Evolutionary conservation across 2,888 invertebrate genomes (phyloP).

Genomic region (Drosophila planitibia): DNA sequence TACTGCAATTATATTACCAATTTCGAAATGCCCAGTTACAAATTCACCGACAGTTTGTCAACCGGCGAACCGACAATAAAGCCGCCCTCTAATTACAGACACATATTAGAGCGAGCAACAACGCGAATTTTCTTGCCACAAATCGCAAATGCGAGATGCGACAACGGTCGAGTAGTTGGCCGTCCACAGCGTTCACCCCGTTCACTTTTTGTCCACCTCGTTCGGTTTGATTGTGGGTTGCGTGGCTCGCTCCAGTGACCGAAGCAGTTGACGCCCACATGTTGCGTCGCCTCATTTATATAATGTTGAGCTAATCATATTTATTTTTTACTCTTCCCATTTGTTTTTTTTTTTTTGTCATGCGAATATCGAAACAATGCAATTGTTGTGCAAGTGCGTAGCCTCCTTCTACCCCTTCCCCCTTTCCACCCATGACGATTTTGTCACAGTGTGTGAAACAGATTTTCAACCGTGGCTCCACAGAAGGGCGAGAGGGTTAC

Average conservation of each 20-base stretch:
- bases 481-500: constrained; percentile 46
- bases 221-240: constrained; percentile 19
- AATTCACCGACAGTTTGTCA: constrained; percentile 68
- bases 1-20: constrained; percentile 44
- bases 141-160: constrained; percentile 70
- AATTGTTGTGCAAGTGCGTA: constrained; percentile 72
- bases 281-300: constrained; percentile 74
- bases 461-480: constrained; percentile 57
- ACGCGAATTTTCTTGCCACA: constrained; percentile 53
- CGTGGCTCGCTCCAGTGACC: constrained; percentile 63
- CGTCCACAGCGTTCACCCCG: constrained; percentile 28
- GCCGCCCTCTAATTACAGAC: constrained; percentile 73
- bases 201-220: constrained; percentile 19
- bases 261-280: constrained; percentile 75
- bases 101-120: not conserved
- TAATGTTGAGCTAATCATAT: constrained; percentile 51
- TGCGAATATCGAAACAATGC: constrained; percentile 66
- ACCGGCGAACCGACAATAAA: constrained; percentile 65
- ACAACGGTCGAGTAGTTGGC: constrained; percentile 59
- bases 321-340: not conserved
- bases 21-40: constrained; percentile 50
- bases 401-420: not conserved
- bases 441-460: constrained; percentile 63
- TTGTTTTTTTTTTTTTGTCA: constrained; percentile 21
- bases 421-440: constrained; percentile 13